phyloP scores from a whole-genome alignment of 2,797 vertebrate genomes.

The Cirrhinus mrigala region DNA sequence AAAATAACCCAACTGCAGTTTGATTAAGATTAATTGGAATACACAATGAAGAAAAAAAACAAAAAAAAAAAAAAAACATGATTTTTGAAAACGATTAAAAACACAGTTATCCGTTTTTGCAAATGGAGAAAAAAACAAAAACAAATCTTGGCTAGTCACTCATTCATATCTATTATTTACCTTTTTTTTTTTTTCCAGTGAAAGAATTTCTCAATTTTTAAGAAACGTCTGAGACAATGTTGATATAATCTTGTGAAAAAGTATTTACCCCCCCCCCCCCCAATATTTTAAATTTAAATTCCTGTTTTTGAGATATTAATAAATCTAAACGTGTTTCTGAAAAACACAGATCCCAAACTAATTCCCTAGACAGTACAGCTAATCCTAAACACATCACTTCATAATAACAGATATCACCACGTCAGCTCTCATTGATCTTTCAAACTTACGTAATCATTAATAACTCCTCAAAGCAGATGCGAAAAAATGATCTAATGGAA shows the following conservation, averaged over 20 bases:
- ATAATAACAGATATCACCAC: not conserved
- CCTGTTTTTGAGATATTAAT: not conserved
- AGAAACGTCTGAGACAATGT: not conserved
- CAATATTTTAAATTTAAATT: too few relatives aligned
- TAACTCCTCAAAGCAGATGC: not conserved
- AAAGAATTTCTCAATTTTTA: not conserved
- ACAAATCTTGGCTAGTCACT: not conserved
- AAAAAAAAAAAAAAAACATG: too few relatives aligned
- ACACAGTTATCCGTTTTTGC: too few relatives aligned
- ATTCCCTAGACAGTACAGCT: conserved; percentile 31
- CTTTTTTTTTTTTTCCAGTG: not conserved
- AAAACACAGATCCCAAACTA: not conserved
- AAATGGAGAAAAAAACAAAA: too few relatives aligned
- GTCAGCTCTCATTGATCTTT: not conserved
- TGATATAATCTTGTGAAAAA: not conserved
- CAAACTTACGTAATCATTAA: conserved; percentile 18
- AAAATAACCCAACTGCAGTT: too few relatives aligned
- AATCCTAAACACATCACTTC: conserved; percentile 7
- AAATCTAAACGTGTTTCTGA: not conserved
- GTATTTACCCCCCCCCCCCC: not conserved
- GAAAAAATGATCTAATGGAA: not conserved
- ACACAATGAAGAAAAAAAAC: too few relatives aligned
- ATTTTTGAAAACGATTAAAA: too few relatives aligned
- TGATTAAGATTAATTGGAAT: too few relatives aligned
- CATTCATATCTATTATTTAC: not conserved